phyloP scores from a whole-genome alignment of 37 sponge, comb jelly and placozoan genomes.

The Cliona cf. orientalis region DNA sequence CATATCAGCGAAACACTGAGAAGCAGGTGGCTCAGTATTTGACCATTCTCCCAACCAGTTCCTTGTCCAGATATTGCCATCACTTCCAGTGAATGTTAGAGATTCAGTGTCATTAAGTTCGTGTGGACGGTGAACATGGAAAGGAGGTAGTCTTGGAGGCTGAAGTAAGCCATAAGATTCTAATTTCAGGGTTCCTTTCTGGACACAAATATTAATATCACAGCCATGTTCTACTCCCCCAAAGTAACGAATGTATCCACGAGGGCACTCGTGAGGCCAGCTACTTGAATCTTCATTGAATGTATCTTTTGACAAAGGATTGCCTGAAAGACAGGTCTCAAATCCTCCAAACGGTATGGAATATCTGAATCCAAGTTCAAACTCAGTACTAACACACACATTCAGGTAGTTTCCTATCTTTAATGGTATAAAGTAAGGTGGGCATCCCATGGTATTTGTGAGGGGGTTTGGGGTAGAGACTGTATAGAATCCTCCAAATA shows the following conservation, averaged over 20 bases:
- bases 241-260: conserved; percentile 34
- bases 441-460: conserved; percentile 53
- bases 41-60: conserved; percentile 1
- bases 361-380: conserved; percentile 39
- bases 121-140: background rate
- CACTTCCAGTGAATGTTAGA: conserved; percentile 7
- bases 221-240: conserved; percentile 55
- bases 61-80: conserved; percentile 10
- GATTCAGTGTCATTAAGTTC: conserved; percentile 8
- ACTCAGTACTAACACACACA: conserved; percentile 59
- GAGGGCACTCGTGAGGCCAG: conserved; percentile 59
- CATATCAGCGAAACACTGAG: background rate
- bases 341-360: conserved; percentile 75
- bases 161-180: background rate
- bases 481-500: conserved; percentile 78
- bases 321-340: conserved; percentile 61
- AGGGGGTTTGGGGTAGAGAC: conserved; percentile 50
- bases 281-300: background rate
- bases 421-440: conserved; percentile 43
- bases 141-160: conserved; percentile 46
- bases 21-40: background rate
- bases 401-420: conserved; percentile 41
- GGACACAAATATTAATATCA: conserved; percentile 65
- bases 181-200: conserved; percentile 6
- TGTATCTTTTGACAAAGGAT: conserved; percentile 40